A percentile compares a stretch with the other conserved stretches of the same genome.
These are phyloP conservation scores for Calidris pygmaea DNA, from an alignment of 2,113 vertebrate genomes.

Conservation along the genomic window DNA sequence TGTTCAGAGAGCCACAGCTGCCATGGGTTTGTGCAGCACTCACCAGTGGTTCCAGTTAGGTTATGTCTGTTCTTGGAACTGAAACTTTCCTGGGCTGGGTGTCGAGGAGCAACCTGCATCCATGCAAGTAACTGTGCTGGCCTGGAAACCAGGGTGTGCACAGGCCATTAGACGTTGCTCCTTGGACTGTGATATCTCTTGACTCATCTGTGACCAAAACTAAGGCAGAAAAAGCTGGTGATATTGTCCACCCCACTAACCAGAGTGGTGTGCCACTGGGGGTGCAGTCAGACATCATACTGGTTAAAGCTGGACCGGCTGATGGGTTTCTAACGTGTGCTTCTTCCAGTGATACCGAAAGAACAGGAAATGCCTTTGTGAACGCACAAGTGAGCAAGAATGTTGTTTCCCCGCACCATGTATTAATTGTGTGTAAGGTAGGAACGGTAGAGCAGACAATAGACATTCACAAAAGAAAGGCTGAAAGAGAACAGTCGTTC, in stretches of 20 bases:
- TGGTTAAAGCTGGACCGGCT: not conserved
- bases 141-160: not conserved
- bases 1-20: not conserved
- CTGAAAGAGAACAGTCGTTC: not conserved
- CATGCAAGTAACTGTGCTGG: not conserved
- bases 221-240: not conserved
- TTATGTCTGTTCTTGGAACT: not conserved
- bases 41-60: not conserved
- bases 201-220: not conserved
- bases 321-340: not conserved
- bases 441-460: not conserved
- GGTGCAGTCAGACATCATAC: not conserved
- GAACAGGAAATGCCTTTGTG: not conserved
- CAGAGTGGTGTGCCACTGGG: accelerated
- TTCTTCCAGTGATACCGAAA: not conserved
- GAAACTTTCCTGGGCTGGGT: not conserved
- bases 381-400: not conserved
- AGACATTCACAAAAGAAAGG: not conserved
- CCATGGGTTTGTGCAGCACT: not conserved
- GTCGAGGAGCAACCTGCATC: accelerated
- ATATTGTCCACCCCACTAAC: not conserved
- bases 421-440: not conserved
- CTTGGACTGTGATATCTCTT: not conserved
- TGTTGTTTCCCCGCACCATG: accelerated
- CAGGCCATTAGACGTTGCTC: not conserved